Evolutionary conservation across 2,888 invertebrate genomes (phyloP), one percentile per base, ranked within the genome.

Genomic region (Crocallis elinguaria): DNA sequence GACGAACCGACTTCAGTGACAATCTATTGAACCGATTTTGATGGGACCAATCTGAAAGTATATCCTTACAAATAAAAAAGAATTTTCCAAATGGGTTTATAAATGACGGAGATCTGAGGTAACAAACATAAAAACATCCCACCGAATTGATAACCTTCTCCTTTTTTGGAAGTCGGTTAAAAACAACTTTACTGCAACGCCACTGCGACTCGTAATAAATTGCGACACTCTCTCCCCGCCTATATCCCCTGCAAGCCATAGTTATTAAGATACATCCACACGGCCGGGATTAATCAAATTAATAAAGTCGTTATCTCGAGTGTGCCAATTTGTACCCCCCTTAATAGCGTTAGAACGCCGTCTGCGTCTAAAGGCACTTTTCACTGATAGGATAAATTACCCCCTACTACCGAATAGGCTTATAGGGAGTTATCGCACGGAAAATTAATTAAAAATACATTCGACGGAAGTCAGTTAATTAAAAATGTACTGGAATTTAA

Each of bases 301-400:
- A 79, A 77, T 76, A 75, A 71, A 70, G 69, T 76, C 72, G 70
- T 77, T 77, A 77, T 67, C 69, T 69, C 58, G 65, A 79, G 75
- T 75, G 62, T 60, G 77, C 53, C 64, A 60, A 61, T 56, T 57
- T 51, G 17, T 41, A 16, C 25, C 30, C 29, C n/a, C 35, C 44
- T 44, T 36, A 50, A 50, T 30, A 23, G 33, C 35, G 11, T 44
- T 54, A 50, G 21, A 19, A 13, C n/a, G 36, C 27, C 32, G 46
- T 38, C 39, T 51, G 23, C 29, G 19, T 12, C 27, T 51, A 12
- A 13, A 48, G 21, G 39, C 36, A 39, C 48, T 49, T 42, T 33
- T 54, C 54, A 42, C 53, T 54, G 50, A 58, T 62, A 54, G 12
- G 41, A 49, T 56, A 60, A 44, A 49, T 51, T 56, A 51, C 53